A percentile compares a stretch with the other conserved stretches of the same genome.
These are phyloP conservation scores for Apotomis capreana DNA, from an alignment of 2,888 invertebrate genomes.

Conservation along the genomic window DNA sequence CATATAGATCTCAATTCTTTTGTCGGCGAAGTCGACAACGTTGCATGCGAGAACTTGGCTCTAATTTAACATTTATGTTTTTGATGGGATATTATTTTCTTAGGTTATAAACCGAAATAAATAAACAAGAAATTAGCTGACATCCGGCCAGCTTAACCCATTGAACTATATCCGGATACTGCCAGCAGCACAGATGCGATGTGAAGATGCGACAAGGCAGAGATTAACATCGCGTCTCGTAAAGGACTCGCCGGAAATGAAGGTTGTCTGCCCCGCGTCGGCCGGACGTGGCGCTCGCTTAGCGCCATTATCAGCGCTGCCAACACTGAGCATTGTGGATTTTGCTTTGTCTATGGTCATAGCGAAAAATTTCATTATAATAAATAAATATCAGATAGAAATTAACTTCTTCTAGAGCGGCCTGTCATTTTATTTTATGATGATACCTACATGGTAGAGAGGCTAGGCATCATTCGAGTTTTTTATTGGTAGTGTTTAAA, in stretches of 20 bases:
- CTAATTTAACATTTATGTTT: too few relatives aligned
- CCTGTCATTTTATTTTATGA: too few relatives aligned
- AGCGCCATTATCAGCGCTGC: conserved; percentile 38
- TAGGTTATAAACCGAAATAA: too few relatives aligned
- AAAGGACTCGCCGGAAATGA: conserved; percentile 40
- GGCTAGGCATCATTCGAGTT: too few relatives aligned
- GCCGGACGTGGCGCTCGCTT: conserved; percentile 39
- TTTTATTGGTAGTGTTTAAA: too few relatives aligned
- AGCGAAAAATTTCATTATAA: background rate
- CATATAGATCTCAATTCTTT: too few relatives aligned
- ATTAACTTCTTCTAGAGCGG: too few relatives aligned
- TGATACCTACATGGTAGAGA: too few relatives aligned
- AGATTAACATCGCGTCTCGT: conserved; percentile 38
- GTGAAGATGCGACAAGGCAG: conserved; percentile 7
- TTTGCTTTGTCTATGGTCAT: conserved; percentile 18
- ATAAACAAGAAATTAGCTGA: background rate
- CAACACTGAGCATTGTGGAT: conserved; percentile 23
- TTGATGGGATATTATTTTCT: too few relatives aligned
- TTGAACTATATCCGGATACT: conserved; percentile 18
- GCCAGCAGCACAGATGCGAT: background rate
- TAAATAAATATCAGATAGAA: too few relatives aligned
- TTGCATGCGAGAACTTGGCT: too few relatives aligned
- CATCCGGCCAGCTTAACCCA: conserved; percentile 3
- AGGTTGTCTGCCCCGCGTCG: conserved; percentile 39
- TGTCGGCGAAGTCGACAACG: too few relatives aligned